These are phyloP conservation scores for Drosophila sordidula DNA, from an alignment of 2,888 invertebrate species.

Conservation along the genomic window DNA sequence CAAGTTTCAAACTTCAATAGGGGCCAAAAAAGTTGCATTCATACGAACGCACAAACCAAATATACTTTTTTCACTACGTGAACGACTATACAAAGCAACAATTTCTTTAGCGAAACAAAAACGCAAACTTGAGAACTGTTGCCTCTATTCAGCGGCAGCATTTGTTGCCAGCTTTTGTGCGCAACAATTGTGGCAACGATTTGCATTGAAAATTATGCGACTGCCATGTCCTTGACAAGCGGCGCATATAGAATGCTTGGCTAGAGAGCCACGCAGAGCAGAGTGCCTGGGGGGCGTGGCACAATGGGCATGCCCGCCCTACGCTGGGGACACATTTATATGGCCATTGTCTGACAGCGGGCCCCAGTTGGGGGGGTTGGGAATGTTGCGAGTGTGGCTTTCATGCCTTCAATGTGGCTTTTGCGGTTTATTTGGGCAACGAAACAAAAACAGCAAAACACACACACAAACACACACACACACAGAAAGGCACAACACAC, in stretches of 20 bases:
- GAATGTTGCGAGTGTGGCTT: slow-evolving; percentile 50
- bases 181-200: slow-evolving; percentile 64
- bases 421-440: slow-evolving; percentile 69
- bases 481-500: slow-evolving; percentile 12
- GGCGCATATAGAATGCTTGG: slow-evolving; percentile 30
- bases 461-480: slow-evolving; percentile 15
- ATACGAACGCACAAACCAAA: too few species aligned
- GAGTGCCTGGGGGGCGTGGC: slow-evolving; percentile 23
- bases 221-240: slow-evolving; percentile 54
- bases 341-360: slow-evolving; percentile 67
- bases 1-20: too few species aligned
- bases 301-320: slow-evolving; percentile 17
- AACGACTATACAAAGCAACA: too few species aligned
- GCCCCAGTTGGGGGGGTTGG: slow-evolving; percentile 29
- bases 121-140: slow-evolving; percentile 13
- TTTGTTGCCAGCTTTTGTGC: slow-evolving; percentile 39
- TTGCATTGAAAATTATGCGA: slow-evolving; percentile 65
- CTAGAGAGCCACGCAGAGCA: background rate
- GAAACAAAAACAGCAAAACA: slow-evolving; percentile 8
- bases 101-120: background rate
- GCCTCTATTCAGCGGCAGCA: background rate
- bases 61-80: too few species aligned
- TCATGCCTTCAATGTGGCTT: slow-evolving; percentile 51
- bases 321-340: slow-evolving; percentile 64
- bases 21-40: too few species aligned